phyloP scores from a whole-genome alignment of 1,140 invertebrate genomes.

The Drosophila busckii region DNA sequence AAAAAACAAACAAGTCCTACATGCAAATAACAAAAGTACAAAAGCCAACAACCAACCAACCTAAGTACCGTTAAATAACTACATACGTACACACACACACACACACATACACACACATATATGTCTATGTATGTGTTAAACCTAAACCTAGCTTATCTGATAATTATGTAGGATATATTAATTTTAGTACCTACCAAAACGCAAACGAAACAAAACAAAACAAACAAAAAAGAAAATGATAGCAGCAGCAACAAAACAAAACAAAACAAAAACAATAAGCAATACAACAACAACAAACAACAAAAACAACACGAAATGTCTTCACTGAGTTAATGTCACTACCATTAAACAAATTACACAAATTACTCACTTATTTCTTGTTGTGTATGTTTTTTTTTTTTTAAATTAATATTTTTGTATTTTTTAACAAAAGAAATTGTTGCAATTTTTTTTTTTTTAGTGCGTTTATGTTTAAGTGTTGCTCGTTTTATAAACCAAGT shows the following conservation, averaged over 20 bases:
- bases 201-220: conserved; percentile 14
- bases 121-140: conserved; percentile 6
- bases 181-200: conserved; percentile 57
- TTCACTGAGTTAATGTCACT: conserved; percentile 52
- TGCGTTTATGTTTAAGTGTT: conserved; percentile 45
- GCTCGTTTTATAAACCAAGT: conserved; percentile 38
- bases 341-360: conserved; percentile 23
- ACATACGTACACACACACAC: conserved; percentile 52
- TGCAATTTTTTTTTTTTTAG: conserved; percentile 33
- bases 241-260: conserved; percentile 13
- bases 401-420: conserved; percentile 18
- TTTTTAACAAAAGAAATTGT: conserved; percentile 10
- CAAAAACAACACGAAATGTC: conserved; percentile 40
- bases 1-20: conserved; percentile 62
- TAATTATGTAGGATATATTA: conserved; percentile 38
- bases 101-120: conserved; percentile 9
- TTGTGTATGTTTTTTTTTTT: conserved; percentile 13
- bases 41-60: conserved; percentile 77
- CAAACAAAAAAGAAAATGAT: conserved; percentile 21
- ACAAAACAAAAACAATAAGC: conserved; percentile 35
- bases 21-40: conserved; percentile 77
- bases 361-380: conserved; percentile 13
- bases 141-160: conserved; percentile 37
- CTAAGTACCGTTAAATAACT: conserved; percentile 72
- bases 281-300: too few species aligned